Conservation (phyloP, 2,888 invertebrate species). For the Luperina testacea region DNA sequence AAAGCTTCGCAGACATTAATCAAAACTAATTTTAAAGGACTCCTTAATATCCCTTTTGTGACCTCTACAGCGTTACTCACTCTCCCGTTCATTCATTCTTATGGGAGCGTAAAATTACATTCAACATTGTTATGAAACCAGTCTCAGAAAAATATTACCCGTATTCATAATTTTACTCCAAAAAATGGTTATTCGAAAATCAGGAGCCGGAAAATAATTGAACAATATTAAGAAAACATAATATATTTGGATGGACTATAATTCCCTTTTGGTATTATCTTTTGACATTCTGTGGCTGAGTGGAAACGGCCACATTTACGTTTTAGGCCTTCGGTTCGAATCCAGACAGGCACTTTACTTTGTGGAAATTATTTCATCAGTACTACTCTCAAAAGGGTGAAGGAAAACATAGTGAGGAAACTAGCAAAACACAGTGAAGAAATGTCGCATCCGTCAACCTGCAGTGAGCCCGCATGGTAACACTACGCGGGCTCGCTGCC, state of each 20-base stretch:
- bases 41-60: conserved; percentile 53
- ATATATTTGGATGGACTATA: neutral
- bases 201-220: neutral
- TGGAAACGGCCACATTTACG: neutral
- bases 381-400: neutral
- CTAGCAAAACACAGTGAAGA: no score
- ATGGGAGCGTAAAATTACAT: conserved; percentile 45
- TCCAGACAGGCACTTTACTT: neutral
- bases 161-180: conserved; percentile 9
- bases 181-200: conserved; percentile 4
- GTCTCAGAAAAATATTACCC: conserved; percentile 18
- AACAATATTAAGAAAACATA: neutral
- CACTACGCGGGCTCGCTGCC: no score
- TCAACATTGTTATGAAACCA: conserved; percentile 12
- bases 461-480: neutral
- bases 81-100: conserved; percentile 42
- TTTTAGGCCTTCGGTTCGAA: neutral
- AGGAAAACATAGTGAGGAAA: neutral
- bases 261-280: neutral
- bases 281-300: neutral
- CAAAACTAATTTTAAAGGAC: conserved; percentile 39
- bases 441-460: neutral
- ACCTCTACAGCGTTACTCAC: conserved; percentile 53
- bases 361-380: neutral
- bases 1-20: conserved; percentile 44